Evolutionary conservation across 2,113 vertebrate genomes (phyloP).

Genomic region (Sinosuthora webbiana): DNA sequence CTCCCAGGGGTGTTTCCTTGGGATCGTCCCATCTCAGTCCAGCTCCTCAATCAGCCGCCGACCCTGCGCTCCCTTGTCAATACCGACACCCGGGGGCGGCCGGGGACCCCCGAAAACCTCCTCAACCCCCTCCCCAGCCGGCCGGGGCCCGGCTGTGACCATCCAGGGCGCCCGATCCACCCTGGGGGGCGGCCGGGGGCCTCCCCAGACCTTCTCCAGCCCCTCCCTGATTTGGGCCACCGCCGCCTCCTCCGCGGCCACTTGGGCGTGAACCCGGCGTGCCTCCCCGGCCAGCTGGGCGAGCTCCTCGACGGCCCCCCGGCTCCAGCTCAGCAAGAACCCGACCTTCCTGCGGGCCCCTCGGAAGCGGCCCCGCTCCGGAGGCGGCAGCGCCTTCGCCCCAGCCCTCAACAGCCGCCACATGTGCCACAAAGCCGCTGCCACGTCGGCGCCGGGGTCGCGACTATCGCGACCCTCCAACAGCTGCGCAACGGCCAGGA

Average conservation of each 20-base stretch:
- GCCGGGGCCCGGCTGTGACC: not conserved
- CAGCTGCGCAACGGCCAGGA: not conserved
- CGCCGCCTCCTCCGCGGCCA: not conserved
- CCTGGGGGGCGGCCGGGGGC: not conserved
- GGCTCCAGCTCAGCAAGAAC: not conserved
- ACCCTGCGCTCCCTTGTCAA: too few relatives aligned
- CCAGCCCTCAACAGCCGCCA: not conserved
- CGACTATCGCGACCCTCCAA: not conserved
- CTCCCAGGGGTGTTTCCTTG: accelerated
- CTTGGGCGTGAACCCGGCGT: not conserved
- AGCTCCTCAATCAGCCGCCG: not conserved
- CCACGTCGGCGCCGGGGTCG: not conserved
- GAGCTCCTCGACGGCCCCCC: not conserved
- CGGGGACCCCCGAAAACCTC: not conserved
- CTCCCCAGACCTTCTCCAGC: not conserved
- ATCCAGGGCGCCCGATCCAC: not conserved
- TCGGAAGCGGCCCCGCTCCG: not conserved
- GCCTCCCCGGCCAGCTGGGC: not conserved
- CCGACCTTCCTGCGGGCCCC: not conserved
- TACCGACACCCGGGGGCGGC: accelerated
- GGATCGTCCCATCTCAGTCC: not conserved
- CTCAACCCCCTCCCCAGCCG: not conserved
- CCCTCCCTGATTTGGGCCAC: not conserved
- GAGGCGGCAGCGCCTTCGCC: not conserved
- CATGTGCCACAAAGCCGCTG: not conserved